Base-by-base conservation (phyloP, 1,140 invertebrate genomes). In the Neelides sp. region DNA sequence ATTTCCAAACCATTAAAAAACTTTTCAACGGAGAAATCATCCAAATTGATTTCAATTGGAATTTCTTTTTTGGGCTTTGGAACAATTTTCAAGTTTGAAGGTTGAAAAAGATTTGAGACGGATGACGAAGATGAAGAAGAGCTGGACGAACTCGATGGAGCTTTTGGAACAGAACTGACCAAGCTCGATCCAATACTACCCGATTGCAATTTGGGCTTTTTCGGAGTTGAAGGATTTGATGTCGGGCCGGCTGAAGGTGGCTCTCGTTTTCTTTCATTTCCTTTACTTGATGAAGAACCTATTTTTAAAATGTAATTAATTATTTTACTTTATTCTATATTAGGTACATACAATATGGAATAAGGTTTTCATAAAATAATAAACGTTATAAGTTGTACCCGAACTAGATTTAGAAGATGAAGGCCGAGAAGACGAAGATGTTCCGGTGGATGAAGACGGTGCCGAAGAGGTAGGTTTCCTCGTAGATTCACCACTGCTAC, bases 1-100 rank as follows among this genome's bases (percentile, higher is more conserved):
- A 48, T 48, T 13, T 48, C 50, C 30, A 56, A 28, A 8, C n/a
- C 19, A 22, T 36, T 13, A 10, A 48, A 37, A 40, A 56, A 52
- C n/a, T 37, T 27, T 12, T 48, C 50, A 3, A 27, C 23, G 2
- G 45, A 26, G 17, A 56, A 37, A 13, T 56, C 54, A 1, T 23
- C 20, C 12, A 39, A 13, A 45, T 39, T 42, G 19, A 52, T 17
- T 15, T 51, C 35, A 34, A 15, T 20, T 32, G 15, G 8, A 43
- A 20, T 22, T 20, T 26, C 30, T 4, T 17, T 12, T n/a, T 49
- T 24, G 2, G 47, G 26, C 3, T 35, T 17, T 8, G 47, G 41
- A 12, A 37, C 39, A n/a, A 37, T 28, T 15, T 32, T 26, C 13
- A 22, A 35, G 27, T 36, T 23, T 20, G 30, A 19, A 19, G 35